Percentiles rank a stretch among this genome's conserved stretches.
These are phyloP conservation scores for Hyalella azteca DNA, from an alignment of 2,888 invertebrate genomes.

Conservation along the genomic window DNA sequence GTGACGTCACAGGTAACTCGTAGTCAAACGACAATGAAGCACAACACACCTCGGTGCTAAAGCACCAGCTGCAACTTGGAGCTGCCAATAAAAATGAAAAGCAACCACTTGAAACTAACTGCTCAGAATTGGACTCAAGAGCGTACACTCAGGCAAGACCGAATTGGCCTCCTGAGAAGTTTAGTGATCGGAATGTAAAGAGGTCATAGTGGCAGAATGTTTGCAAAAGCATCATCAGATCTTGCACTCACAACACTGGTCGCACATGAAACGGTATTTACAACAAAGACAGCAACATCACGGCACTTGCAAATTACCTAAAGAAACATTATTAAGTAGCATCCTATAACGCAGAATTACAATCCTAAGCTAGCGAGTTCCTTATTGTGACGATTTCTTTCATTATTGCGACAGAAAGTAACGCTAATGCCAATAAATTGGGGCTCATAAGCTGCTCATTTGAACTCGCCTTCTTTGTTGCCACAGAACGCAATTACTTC, in stretches of 20 bases:
- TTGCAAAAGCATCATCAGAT: slow-evolving; percentile 8
- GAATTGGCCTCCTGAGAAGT: no score
- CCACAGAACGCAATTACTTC: no score
- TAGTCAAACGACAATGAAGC: not conserved
- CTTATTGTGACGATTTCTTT: slow-evolving; percentile 30
- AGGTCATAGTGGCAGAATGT: slow-evolving; percentile 9
- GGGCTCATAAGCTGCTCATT: not conserved
- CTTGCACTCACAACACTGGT: slow-evolving; percentile 31
- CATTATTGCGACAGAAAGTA: slow-evolving; percentile 34
- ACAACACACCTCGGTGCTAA: not conserved
- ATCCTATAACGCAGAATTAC: slow-evolving; percentile 8
- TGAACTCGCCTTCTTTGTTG: not conserved
- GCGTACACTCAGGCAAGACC: no score
- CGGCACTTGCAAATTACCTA: slow-evolving; percentile 17
- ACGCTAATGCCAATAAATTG: slow-evolving; percentile 18
- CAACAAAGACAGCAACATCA: not conserved
- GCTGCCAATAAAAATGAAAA: not conserved
- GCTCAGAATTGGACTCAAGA: no score
- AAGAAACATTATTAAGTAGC: slow-evolving; percentile 25
- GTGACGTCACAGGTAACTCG: not conserved
- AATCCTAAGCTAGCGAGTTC: slow-evolving; percentile 10
- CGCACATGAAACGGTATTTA: slow-evolving; percentile 15
- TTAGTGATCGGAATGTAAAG: slow-evolving; percentile 9
- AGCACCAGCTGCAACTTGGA: not conserved
- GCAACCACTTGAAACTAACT: no score